A percentile compares a stretch with the other conserved stretches of the same genome.
Evolutionary conservation across 2,113 vertebrate species (phyloP).

Genomic region (Noctilio leporinus): DNA sequence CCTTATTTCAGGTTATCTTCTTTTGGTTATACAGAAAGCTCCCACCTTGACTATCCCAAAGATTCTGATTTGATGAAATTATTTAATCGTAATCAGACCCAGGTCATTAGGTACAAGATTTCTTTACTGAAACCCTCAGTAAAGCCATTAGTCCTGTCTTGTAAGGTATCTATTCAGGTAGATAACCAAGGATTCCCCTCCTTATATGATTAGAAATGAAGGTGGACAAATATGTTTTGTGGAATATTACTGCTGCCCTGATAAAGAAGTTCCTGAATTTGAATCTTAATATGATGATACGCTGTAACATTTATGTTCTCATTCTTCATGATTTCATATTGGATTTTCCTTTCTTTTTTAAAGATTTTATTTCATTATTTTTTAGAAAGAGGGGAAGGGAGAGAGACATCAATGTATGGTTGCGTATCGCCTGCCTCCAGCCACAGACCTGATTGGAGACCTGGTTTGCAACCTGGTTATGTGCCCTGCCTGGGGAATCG

Average conservation of each 20-base stretch:
- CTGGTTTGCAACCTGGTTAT: too few species aligned
- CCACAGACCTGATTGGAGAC: too few species aligned
- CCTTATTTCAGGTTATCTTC: conserved; percentile 96
- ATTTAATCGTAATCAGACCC: conserved; percentile 90
- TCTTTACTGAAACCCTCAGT: conserved; percentile 93
- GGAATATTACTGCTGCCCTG: conserved; percentile 95
- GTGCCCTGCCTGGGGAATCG: too few species aligned
- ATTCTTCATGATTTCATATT: background rate
- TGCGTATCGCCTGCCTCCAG: too few species aligned
- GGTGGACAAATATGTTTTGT: conserved; percentile 97
- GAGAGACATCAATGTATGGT: too few species aligned
- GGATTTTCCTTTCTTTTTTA: background rate
- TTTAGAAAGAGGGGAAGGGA: too few species aligned
- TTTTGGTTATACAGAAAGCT: conserved; percentile 93
- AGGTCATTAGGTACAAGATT: conserved; percentile 96
- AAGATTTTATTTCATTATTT: too few species aligned
- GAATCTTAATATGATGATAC: conserved; percentile 48
- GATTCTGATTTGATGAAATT: conserved; percentile 96
- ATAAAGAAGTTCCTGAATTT: conserved; percentile 85
- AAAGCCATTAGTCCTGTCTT: conserved; percentile 92
- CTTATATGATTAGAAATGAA: conserved; percentile 94
- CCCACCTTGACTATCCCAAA: conserved; percentile 94
- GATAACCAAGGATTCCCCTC: conserved; percentile 93
- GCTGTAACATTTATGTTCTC: background rate
- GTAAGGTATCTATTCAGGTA: conserved; percentile 94